Conservation (phyloP, 2,797 vertebrate species). For the Trachurus trachurus region DNA sequence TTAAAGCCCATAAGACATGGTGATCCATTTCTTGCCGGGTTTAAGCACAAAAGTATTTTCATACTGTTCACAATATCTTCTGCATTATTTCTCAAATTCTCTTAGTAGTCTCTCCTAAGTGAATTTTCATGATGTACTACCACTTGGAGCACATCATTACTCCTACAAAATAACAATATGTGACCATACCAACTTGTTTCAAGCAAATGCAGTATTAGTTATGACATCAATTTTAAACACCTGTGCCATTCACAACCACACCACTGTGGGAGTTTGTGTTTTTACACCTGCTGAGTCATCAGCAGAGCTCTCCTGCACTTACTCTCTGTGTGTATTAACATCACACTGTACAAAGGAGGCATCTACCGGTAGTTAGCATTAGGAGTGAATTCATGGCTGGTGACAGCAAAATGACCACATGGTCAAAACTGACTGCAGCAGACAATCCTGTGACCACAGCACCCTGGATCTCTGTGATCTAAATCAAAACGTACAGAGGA, state of each 20-base stretch:
- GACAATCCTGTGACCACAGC: background rate
- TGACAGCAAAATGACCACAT: slow-evolving; percentile 15
- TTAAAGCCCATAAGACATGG: too few relatives aligned
- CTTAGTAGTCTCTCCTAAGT: too few relatives aligned
- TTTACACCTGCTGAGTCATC: slow-evolving; percentile 1
- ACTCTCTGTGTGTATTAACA: background rate
- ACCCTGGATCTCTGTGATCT: background rate
- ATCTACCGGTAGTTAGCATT: background rate
- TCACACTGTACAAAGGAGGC: background rate
- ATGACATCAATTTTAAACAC: background rate
- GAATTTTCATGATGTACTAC: background rate
- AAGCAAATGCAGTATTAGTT: background rate
- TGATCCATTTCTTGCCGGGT: background rate
- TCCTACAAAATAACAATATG: background rate
- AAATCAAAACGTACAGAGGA: background rate
- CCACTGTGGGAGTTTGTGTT: background rate
- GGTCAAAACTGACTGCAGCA: background rate
- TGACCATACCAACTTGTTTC: background rate
- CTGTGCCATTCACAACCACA: background rate
- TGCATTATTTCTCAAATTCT: too few relatives aligned
- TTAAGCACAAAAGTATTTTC: background rate
- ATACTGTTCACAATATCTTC: too few relatives aligned
- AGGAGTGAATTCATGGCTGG: background rate
- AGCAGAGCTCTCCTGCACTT: background rate
- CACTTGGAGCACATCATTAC: background rate